Percentiles rank a stretch among this genome's conserved stretches.
Conservation (phyloP, 2,113 vertebrate species). For the Ursus arctos region DNA sequence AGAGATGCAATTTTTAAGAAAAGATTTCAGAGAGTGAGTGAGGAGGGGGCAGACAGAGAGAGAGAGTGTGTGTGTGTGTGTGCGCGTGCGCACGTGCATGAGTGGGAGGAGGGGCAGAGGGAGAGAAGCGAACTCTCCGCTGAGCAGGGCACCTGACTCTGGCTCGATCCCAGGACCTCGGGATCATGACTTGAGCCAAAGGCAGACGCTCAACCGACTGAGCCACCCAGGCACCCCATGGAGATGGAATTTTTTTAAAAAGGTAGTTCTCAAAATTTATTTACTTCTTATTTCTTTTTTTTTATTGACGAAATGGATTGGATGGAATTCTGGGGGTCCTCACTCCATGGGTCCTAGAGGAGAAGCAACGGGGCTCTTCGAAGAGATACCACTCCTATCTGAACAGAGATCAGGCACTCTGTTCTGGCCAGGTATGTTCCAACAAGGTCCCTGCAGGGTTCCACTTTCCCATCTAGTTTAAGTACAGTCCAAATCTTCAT, state of each 20-base stretch:
- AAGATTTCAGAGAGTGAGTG: not conserved
- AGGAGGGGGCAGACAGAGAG: not conserved
- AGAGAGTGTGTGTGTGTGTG: fast-evolving
- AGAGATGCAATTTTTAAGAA: not conserved
- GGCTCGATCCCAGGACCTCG: not conserved
- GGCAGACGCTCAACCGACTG: not conserved
- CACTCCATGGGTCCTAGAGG: not conserved
- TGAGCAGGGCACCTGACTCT: not conserved
- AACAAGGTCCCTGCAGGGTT: not conserved
- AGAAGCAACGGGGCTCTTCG: not conserved
- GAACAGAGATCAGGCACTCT: not conserved
- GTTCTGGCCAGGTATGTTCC: no score
- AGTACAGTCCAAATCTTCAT: not conserved
- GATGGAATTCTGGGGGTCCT: not conserved
- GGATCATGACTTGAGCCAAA: not conserved
- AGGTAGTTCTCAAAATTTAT: not conserved
- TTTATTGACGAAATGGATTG: not conserved
- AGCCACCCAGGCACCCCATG: not conserved
- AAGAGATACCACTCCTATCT: no score
- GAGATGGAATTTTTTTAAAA: not conserved
- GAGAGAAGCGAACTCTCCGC: not conserved
- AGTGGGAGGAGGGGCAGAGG: not conserved
- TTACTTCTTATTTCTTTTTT: not conserved
- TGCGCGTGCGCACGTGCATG: not conserved
- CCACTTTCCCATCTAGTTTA: not conserved